These are phyloP conservation scores for Morphnarchus princeps DNA, from an alignment of 2,113 vertebrate species.

Conservation along the genomic window DNA sequence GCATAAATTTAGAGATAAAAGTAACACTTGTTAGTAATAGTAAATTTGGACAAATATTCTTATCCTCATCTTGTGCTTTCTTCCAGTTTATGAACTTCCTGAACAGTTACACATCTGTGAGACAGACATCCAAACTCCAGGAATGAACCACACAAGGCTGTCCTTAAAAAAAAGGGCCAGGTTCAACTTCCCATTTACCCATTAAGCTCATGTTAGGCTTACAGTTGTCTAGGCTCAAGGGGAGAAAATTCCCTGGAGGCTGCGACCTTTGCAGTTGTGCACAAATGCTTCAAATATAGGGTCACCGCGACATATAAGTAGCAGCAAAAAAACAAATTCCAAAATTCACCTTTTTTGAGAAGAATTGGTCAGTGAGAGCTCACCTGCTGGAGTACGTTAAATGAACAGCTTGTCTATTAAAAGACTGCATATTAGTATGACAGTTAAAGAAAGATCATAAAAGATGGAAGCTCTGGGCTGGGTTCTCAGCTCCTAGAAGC, in stretches of 20 bases:
- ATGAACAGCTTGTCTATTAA: not conserved
- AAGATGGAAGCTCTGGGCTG: not conserved
- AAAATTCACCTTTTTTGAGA: not conserved
- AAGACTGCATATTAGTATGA: rapidly evolving
- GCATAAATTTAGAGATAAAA: not conserved
- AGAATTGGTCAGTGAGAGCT: not conserved
- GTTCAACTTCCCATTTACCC: not conserved
- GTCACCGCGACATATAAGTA: not conserved
- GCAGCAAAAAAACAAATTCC: rapidly evolving
- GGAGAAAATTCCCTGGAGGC: not conserved
- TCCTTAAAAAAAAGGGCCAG: not conserved
- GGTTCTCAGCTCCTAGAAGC: not conserved
- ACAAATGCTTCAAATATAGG: not conserved
- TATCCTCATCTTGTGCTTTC: not conserved
- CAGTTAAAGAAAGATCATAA: not conserved
- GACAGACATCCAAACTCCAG: not conserved
- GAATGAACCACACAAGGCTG: not conserved
- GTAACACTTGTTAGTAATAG: not conserved
- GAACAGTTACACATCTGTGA: not conserved
- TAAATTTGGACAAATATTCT: not conserved
- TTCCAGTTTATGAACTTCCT: not conserved
- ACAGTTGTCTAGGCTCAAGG: not conserved
- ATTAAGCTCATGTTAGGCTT: not conserved
- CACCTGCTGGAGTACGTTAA: not conserved
- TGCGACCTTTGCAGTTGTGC: not conserved